These are phyloP conservation scores for Rhinolophus ferrumequinum DNA, from an alignment of 2,113 vertebrate species.

Conservation along the genomic window DNA sequence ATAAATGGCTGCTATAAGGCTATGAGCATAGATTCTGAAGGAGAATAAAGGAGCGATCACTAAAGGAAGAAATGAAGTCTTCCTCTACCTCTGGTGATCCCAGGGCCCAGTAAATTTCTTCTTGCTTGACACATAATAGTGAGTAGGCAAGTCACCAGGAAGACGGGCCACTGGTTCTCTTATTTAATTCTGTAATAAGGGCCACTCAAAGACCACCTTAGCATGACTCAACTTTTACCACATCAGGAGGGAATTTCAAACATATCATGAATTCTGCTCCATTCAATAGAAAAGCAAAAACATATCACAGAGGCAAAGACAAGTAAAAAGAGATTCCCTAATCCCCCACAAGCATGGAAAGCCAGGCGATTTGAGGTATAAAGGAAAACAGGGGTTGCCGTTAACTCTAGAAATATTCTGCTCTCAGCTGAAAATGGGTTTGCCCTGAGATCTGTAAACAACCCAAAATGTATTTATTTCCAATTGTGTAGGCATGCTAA, in stretches of 20 bases:
- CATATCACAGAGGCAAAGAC: neutral
- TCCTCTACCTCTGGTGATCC: neutral
- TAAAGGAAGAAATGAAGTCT: neutral
- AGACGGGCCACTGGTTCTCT: neutral
- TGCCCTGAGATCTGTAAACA: neutral
- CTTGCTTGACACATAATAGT: neutral
- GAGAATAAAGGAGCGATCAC: neutral
- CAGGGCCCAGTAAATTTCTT: neutral
- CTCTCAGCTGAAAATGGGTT: neutral
- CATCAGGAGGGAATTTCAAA: neutral
- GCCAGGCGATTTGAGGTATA: neutral
- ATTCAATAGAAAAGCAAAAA: neutral
- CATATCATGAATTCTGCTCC: neutral
- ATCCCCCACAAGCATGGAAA: neutral
- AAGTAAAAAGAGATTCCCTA: neutral
- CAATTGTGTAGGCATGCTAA: neutral
- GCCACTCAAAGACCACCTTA: neutral
- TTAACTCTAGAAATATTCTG: neutral
- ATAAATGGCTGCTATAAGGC: neutral
- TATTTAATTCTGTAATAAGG: neutral
- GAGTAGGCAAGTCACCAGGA: neutral
- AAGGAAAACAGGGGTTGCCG: neutral
- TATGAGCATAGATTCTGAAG: neutral
- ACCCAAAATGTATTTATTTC: neutral
- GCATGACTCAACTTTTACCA: conserved; percentile 32